Evolutionary conservation across 2,797 vertebrate species (phyloP).

Genomic region (Zalophus californianus): DNA sequence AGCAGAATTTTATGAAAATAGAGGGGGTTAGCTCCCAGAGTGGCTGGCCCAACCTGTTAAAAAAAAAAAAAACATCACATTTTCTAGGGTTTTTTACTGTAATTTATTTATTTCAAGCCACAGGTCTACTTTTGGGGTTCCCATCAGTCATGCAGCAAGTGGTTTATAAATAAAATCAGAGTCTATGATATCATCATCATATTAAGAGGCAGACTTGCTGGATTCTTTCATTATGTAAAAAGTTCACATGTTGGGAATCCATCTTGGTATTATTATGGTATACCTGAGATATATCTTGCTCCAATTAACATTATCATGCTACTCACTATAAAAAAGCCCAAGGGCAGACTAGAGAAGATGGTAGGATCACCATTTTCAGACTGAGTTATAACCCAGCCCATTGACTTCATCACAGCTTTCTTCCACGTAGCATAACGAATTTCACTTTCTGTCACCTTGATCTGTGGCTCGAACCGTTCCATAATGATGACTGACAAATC

Average conservation of each 20-base stretch:
- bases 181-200: constrained; percentile 52
- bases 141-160: constrained; percentile 58
- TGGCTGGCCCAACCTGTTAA: background rate
- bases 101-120: constrained; percentile 76
- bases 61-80: constrained; percentile 55
- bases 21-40: background rate
- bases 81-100: background rate
- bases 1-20: background rate
- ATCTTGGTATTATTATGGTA: constrained; percentile 71
- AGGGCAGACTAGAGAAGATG: constrained; percentile 94
- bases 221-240: constrained; percentile 75
- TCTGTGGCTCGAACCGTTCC: constrained; percentile 96
- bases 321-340: constrained; percentile 96
- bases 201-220: constrained; percentile 65
- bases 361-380: constrained; percentile 86
- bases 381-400: constrained; percentile 94
- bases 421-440: constrained; percentile 95
- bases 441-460: constrained; percentile 96
- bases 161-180: constrained; percentile 56
- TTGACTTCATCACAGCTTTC: constrained; percentile 94
- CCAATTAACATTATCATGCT: constrained; percentile 97
- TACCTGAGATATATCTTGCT: constrained; percentile 92
- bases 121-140: constrained; percentile 37
- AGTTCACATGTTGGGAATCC: constrained; percentile 73
- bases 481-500: constrained; percentile 91